phyloP scores from a whole-genome alignment of 1,140 invertebrate species.

The Oreohelix idahoensis region DNA sequence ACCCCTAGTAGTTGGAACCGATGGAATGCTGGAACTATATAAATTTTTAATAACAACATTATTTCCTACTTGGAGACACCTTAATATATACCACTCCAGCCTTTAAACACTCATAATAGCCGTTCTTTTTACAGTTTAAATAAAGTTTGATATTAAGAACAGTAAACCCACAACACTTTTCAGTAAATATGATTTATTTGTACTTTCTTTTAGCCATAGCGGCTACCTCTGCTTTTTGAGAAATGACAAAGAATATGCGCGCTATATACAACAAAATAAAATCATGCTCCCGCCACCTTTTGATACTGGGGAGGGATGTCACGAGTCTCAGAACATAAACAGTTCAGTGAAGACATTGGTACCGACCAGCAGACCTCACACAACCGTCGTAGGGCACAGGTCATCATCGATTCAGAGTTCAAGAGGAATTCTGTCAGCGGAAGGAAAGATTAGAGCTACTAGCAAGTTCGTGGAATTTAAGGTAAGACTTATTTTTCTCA shows the following conservation, averaged over 20 bases:
- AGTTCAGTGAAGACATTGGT: neutral
- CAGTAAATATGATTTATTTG: no score
- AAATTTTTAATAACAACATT: no score
- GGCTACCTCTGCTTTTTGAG: conserved; percentile 36
- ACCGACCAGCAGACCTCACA: conserved; percentile 6
- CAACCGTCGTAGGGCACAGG: neutral
- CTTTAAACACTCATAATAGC: no score
- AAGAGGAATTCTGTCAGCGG: neutral
- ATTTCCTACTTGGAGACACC: no score
- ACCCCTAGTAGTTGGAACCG: no score
- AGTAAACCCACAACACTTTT: no score
- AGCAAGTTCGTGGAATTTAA: conserved; percentile 3
- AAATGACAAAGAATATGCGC: conserved; percentile 30
- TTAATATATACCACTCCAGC: no score
- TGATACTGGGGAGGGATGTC: no score
- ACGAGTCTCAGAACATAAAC: no score
- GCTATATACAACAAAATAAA: conserved; percentile 19
- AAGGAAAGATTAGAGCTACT: neutral
- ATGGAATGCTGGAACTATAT: no score
- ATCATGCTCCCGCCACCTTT: conserved; percentile 26
- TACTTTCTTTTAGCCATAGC: neutral
- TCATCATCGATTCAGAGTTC: neutral
- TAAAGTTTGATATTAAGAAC: no score
- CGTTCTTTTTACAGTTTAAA: no score
- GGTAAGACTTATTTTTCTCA: neutral